Conservation (phyloP, 2,797 vertebrate genomes). For the Odontamblyopus lacepedii region DNA sequence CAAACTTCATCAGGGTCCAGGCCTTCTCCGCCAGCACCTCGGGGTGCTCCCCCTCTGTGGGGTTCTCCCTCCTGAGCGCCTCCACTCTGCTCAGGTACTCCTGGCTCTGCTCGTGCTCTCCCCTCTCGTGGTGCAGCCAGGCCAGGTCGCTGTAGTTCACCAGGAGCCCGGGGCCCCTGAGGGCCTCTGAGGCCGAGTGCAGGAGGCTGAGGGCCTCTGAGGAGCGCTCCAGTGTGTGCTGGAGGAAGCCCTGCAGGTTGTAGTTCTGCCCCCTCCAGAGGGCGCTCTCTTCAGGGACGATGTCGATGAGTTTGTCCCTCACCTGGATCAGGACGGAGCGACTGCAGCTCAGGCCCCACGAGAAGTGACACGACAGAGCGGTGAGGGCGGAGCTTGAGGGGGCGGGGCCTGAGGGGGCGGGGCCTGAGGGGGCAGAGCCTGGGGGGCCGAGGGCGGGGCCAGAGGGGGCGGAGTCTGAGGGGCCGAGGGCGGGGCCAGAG, state of each 20-base stretch:
- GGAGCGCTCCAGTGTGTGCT: slow-evolving; percentile 17
- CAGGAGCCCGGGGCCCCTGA: slow-evolving; percentile 61
- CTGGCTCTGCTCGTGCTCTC: not conserved
- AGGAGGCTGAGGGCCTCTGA: slow-evolving; percentile 34
- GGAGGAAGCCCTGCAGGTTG: slow-evolving; percentile 62
- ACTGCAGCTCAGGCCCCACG: slow-evolving; percentile 44
- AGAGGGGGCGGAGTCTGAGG: too few relatives aligned
- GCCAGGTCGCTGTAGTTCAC: slow-evolving; percentile 25
- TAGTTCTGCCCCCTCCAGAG: slow-evolving; percentile 66
- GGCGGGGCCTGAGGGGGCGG: too few relatives aligned
- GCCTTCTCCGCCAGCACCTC: slow-evolving; percentile 1
- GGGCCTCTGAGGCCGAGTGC: slow-evolving; percentile 51
- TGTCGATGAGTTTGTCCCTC: slow-evolving; percentile 53
- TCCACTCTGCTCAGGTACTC: not conserved
- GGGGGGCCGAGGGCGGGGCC: too few relatives aligned
- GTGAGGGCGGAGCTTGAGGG: slow-evolving; percentile 3
- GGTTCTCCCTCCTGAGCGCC: not conserved
- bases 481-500: too few relatives aligned
- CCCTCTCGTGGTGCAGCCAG: slow-evolving; percentile 1
- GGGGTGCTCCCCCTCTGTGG: not conserved
- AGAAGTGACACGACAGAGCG: slow-evolving; percentile 65
- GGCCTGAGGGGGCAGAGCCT: too few relatives aligned
- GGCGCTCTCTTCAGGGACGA: slow-evolving; percentile 43
- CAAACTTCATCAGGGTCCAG: slow-evolving; percentile 66
- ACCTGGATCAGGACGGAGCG: slow-evolving; percentile 7